Evolutionary conservation across 2,888 invertebrate species (phyloP).

Genomic region (Andricus quercusramuli): DNA sequence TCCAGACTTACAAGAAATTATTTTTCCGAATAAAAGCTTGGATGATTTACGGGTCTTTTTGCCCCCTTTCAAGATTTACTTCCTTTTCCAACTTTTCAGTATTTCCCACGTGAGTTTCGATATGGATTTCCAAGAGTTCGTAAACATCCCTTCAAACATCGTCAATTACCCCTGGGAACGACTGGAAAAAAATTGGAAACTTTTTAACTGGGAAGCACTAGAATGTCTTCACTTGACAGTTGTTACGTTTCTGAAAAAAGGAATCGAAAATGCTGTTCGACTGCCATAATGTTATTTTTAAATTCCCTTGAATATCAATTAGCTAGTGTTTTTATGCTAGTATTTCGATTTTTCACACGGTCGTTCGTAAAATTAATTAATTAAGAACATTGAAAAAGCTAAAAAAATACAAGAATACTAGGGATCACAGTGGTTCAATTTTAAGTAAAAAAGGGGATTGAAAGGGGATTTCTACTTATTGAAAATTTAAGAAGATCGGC

Average conservation of each 20-base stretch:
- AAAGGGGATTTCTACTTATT: too few relatives aligned
- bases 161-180: conserved; percentile 25
- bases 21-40: not conserved
- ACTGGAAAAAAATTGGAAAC: conserved; percentile 33
- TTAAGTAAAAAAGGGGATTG: too few relatives aligned
- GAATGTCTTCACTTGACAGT: conserved; percentile 23
- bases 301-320: conserved; percentile 47
- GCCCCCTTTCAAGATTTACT: not conserved
- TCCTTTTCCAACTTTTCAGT: conserved; percentile 12
- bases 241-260: conserved; percentile 33
- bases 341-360: conserved; percentile 16
- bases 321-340: conserved; percentile 31
- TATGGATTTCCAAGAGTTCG: conserved; percentile 29
- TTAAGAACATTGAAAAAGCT: not conserved
- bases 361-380: not conserved
- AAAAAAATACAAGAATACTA: not conserved
- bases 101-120: conserved; percentile 31
- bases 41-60: not conserved
- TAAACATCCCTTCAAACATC: conserved; percentile 35
- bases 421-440: too few relatives aligned
- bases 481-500: too few relatives aligned
- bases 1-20: not conserved
- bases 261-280: conserved; percentile 63
- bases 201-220: not conserved
- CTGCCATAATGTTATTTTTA: conserved; percentile 68